Evolutionary conservation across 2,113 vertebrate species (phyloP).

Genomic region (Vimba vimba): DNA sequence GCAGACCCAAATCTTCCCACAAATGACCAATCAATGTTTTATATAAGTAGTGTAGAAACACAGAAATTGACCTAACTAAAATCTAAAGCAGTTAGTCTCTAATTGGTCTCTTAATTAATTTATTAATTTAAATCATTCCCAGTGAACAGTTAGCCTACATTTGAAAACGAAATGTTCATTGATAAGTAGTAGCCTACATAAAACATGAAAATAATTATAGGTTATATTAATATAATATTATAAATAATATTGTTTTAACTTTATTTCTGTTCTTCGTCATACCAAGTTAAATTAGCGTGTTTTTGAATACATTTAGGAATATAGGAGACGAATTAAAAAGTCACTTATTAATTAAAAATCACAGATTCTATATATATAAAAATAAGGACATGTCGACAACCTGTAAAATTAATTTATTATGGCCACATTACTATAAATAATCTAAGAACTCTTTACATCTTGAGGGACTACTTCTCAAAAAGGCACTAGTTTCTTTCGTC

Average conservation of each 20-base stretch:
- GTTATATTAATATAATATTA: neutral
- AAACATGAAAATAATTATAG: neutral
- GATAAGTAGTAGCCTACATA: neutral
- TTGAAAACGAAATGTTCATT: neutral
- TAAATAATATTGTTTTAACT: neutral
- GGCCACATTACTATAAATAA: neutral
- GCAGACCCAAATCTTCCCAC: neutral
- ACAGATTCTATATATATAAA: neutral
- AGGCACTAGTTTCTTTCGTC: constrained; percentile 73
- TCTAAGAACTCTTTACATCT: neutral
- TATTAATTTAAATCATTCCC: neutral
- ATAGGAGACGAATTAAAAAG: neutral
- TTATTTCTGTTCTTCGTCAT: neutral
- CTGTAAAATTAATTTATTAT: neutral
- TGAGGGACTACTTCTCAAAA: constrained; percentile 65
- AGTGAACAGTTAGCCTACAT: neutral
- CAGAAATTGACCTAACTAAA: neutral
- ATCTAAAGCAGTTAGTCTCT: neutral
- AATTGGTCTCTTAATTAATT: neutral
- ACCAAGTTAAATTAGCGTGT: neutral
- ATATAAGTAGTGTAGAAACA: neutral
- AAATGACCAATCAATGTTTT: neutral
- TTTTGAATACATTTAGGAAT: neutral
- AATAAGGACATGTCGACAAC: neutral
- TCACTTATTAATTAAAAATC: neutral